Conservation (phyloP, 1,140 invertebrate genomes). For the Proctacanthus coquilletti region DNA sequence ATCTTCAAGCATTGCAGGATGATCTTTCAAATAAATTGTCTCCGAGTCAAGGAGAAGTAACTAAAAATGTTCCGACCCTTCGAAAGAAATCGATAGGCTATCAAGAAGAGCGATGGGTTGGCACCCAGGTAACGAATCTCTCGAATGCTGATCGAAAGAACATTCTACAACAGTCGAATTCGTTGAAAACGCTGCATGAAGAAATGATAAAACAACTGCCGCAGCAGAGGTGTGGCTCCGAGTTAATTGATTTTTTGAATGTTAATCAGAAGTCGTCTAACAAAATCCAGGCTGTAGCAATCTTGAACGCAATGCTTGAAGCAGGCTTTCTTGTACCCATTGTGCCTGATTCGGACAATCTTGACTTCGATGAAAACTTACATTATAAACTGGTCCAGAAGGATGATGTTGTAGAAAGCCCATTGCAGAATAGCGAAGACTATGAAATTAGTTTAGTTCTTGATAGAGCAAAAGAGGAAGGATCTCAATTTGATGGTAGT, state of each 20-base stretch:
- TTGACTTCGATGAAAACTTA: constrained; percentile 21
- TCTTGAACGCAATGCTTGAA: constrained; percentile 61
- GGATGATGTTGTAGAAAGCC: constrained; percentile 1
- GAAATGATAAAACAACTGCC: constrained; percentile 36
- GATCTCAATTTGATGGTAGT: too few relatives aligned
- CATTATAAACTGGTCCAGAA: constrained; percentile 20
- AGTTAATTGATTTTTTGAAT: constrained; percentile 22
- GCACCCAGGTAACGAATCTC: constrained; percentile 31
- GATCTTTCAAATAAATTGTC: constrained; percentile 38
- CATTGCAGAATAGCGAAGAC: not conserved
- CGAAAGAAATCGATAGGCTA: constrained; percentile 55
- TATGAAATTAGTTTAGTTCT: too few relatives aligned
- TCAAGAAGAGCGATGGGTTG: constrained; percentile 60
- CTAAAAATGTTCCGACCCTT: not conserved
- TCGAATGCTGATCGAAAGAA: constrained; percentile 45
- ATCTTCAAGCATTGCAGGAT: constrained; percentile 66
- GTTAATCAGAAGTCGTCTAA: constrained; percentile 26
- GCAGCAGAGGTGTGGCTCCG: constrained; percentile 20
- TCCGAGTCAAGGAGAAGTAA: constrained; percentile 1
- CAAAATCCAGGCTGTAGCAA: constrained; percentile 54
- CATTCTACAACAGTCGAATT: constrained; percentile 54
- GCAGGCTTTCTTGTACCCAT: constrained; percentile 56
- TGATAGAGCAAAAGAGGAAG: too few relatives aligned
- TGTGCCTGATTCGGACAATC: constrained; percentile 30
- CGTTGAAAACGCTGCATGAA: constrained; percentile 54